A percentile compares a stretch with the other conserved stretches of the same genome.
Evolutionary conservation across 2,888 invertebrate genomes (phyloP).

Genomic region (Agriopis marginaria): DNA sequence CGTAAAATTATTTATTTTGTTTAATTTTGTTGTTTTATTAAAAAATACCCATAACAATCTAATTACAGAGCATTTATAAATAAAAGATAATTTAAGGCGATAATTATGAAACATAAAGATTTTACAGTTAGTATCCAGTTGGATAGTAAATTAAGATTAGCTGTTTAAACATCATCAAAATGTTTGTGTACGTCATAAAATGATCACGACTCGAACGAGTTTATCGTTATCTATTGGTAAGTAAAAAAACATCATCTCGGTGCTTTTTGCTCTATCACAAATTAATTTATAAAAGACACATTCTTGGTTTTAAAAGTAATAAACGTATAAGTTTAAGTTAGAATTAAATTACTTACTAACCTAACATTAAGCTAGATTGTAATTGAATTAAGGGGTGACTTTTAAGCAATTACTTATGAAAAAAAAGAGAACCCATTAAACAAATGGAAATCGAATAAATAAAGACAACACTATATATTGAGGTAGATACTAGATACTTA

Average conservation of each 20-base stretch:
- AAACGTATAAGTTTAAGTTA: no score
- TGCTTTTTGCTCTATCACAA: background rate
- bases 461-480: no score
- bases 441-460: no score
- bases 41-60: background rate
- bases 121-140: background rate
- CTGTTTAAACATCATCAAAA: constrained; percentile 20
- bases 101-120: background rate
- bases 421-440: no score
- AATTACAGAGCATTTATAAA: background rate
- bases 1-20: constrained; percentile 31
- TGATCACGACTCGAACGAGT: constrained; percentile 6
- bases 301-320: no score
- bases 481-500: no score
- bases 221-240: background rate
- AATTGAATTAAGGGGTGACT: no score
- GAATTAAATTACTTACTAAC: no score
- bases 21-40: constrained; percentile 22
- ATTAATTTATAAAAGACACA: no score
- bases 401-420: no score
- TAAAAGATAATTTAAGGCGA: background rate
- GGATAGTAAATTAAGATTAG: constrained; percentile 24
- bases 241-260: background rate
- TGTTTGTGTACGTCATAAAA: constrained; percentile 3
- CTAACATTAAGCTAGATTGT: no score